These are phyloP conservation scores for Metopolophium dirhodum DNA, from an alignment of 1,140 invertebrate species.

Conservation along the genomic window DNA sequence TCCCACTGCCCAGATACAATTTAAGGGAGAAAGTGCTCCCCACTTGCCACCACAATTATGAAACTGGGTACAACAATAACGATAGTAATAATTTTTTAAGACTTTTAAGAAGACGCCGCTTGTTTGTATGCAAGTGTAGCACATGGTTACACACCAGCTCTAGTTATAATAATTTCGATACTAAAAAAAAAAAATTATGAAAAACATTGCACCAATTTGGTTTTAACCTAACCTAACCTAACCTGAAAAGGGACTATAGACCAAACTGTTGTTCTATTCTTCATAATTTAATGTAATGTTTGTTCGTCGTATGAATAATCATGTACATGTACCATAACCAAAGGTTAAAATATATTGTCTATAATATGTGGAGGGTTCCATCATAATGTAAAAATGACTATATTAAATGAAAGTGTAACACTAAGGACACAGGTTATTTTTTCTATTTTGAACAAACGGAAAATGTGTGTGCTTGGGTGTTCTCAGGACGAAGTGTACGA, in stretches of 20 bases:
- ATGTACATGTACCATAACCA: background rate
- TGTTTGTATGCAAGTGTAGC: too few relatives aligned
- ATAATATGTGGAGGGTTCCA: background rate
- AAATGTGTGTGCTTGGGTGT: background rate
- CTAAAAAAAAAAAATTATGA: too few relatives aligned
- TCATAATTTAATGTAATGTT: background rate
- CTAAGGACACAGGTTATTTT: background rate
- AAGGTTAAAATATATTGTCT: background rate
- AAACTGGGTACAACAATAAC: too few relatives aligned
- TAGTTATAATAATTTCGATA: background rate
- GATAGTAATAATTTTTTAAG: too few relatives aligned
- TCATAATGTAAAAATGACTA: background rate
- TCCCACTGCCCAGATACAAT: too few relatives aligned
- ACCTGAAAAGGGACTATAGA: background rate
- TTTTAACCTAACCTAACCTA: too few relatives aligned
- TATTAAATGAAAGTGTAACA: too few relatives aligned
- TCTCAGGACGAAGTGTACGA: conserved; percentile 63
- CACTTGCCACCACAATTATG: too few relatives aligned
- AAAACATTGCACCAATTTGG: background rate
- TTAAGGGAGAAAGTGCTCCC: too few relatives aligned
- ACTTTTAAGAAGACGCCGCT: too few relatives aligned
- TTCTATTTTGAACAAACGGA: background rate
- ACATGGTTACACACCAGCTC: too few relatives aligned
- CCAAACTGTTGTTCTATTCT: background rate
- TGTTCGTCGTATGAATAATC: background rate